Base-by-base conservation (phyloP, 2,113 vertebrate genomes). In the Larimichthys polyactis region DNA sequence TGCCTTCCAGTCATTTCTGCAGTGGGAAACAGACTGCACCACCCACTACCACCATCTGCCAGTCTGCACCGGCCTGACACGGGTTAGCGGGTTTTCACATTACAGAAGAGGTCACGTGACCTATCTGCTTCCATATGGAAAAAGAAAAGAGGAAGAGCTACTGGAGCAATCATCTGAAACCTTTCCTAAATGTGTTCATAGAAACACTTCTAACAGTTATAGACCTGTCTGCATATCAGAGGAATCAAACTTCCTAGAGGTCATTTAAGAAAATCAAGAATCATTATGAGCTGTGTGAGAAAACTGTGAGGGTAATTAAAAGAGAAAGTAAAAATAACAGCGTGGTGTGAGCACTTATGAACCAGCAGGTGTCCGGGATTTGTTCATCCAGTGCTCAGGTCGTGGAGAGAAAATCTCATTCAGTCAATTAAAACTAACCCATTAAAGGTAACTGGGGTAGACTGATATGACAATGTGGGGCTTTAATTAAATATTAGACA, bases 31-130 rank as follows among this genome's bases (percentile, higher is more conserved):
- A 79, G 75, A 71, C 46, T 52, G 57, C 75, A 59, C 44, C 63
- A 71, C 65, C 81, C 57, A 48, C 75, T n/a, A 64, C 54, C 51
- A 71, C 88, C 85, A 78, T 85, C 76, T 90, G 85, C 62, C 87
- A 44, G 49, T 66, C 27, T 73, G 55, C 68, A 63, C 36, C 4
- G 2, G 29, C 51, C 60, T 72, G 70, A 74, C 69, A 78, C 10
- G 43, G 74, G 77, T 71, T 78, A 63, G 62, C 75, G 65, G 83
- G 46, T 52, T 85, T 78, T 64, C 64, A 65, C 51, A 76, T 82
- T 77, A 81, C 5, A 46, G 52, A 72, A 16, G 49, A 46, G 20
- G 43, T 59, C 7, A 2, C 11, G 11, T 32, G 58, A 58, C 65
- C 57, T 4, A 12, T 65, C 49, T 32, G 3, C 16, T 54, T 71